Evolutionary conservation across 2,797 vertebrate genomes (phyloP), one percentile per base, ranked within the genome.

Genomic region (Oreortyx pictus): DNA sequence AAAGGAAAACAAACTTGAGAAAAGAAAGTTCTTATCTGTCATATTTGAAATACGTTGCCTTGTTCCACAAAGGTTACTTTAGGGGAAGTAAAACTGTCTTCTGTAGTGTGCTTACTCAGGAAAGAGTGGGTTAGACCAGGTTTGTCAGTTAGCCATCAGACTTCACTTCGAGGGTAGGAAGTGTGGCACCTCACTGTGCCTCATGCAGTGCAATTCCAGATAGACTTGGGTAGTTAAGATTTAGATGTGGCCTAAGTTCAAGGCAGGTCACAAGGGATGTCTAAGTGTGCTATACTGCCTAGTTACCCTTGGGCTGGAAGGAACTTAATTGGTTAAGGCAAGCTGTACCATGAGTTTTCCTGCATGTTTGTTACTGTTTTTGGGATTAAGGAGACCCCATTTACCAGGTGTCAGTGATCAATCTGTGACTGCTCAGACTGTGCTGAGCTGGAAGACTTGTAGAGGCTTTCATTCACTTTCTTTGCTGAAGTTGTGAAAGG

Each of bases 281-380:
- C 50, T 43, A 60, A 47, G 4, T 33, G 25, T 80, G 44, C 54
- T 62, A 1, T 66, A 35, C 16, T 85, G 41, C 41, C 33, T 3
- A 8, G 14, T 84, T 56, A 37, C 37, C 19, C 27, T 86, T 89
- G 33, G 66, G 20, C 57, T 37, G 13, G 71, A 37, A 35, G 18
- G 1, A 11, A 5, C 68, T 85, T 68, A 59, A 70, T 90, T 91
- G 70, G 59, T 82, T 66, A 44, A 88, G 89, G 39, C n/a, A 56
- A 82, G 56, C 22, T 2, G 2, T 46, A 37, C 6, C 2, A 1
- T 9, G 4, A 33, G 8, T 52, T 83, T 77, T 74, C 31, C 33
- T 66, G 31, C 22, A 14, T 35, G 19, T 60, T 41, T 81, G 14
- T 70, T 78, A n/a, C 7, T 70, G 39, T 41, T 4, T 66, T 78